Conservation (phyloP, 2,888 invertebrate genomes). For the Mesoligia furuncula region DNA sequence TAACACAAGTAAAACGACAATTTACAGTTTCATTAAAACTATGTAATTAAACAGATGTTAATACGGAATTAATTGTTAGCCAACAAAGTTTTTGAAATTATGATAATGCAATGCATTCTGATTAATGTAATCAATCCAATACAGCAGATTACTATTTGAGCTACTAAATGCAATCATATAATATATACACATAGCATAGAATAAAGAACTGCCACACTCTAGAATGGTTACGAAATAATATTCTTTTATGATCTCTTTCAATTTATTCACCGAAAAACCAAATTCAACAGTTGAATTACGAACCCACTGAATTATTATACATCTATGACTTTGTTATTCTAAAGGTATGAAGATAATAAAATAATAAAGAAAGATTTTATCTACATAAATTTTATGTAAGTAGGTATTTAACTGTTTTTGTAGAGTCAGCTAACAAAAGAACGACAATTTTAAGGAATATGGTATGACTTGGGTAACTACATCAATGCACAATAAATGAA, state of each 20-base stretch:
- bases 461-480: background rate
- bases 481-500: background rate
- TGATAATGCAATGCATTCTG: slow-evolving; percentile 18
- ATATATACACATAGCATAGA: slow-evolving; percentile 14
- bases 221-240: background rate
- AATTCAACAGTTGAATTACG: slow-evolving; percentile 3
- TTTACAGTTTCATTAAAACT: slow-evolving; percentile 1
- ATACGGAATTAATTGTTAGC: background rate
- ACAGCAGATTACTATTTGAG: slow-evolving; percentile 28
- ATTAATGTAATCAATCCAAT: slow-evolving; percentile 42
- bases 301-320: slow-evolving; percentile 1
- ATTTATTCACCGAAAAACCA: slow-evolving; percentile 12
- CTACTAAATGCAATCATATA: slow-evolving; percentile 26
- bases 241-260: background rate
- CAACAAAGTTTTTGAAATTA: slow-evolving; percentile 14
- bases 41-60: background rate
- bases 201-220: slow-evolving; percentile 8
- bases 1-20: background rate
- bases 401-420: background rate
- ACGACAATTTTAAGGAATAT: background rate
- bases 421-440: background rate
- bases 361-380: slow-evolving; percentile 3
- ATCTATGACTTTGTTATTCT: background rate
- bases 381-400: background rate
- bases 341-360: background rate